Base-by-base conservation (phyloP, 2,113 vertebrate species). In the Pygoscelis antarcticus region DNA sequence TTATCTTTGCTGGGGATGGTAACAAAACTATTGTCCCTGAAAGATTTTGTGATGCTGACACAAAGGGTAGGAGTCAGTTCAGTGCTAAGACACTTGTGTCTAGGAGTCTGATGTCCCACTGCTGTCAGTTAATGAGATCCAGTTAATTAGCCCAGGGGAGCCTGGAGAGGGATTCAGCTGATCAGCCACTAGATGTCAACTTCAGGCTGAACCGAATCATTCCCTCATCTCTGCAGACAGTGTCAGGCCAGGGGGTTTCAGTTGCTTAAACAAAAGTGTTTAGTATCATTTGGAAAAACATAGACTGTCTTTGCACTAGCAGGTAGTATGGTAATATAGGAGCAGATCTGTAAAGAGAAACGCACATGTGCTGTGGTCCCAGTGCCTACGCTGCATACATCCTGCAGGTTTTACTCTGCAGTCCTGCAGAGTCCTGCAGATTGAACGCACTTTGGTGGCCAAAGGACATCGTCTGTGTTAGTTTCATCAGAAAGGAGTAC, bases 361-460 rank as follows among this genome's bases (percentile, higher is more conserved):
- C 3, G 5, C 23, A 18, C 5, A 0, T 2, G 0, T 40, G 25
- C 74, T 71, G 29, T 26, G 19, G 14, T 66, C 38, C 16, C 47
- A 58, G 40, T 1, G 42, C 40, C 29, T 78, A 27, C 27, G 9
- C 54, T 38, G 23, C 0, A 0, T 51, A 11, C 21, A 18, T 42
- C 38, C 76, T 51, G 19, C 0, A 0, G 8, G 5, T 61, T 21
- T 18, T 26, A 8, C 4, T 71, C 32, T 23, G 2, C 38, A 38
- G 38, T 38, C 38, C 38, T 38, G 38, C 7, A 38, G 38, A 5
- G 42, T 22, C 27, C n/a, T 49, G 13, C 55, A 47, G 46, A 34
- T 2, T 40, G 21, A 49, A 23, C 2, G 7, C 14, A 4, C 30
- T 68, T 36, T 40, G 9, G 13, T 75, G 54, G 19, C 36, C 13